Evolutionary conservation across 2,888 invertebrate genomes (phyloP), one percentile per base, ranked within the genome.

Genomic region (Caenorhabditis sp.): DNA sequence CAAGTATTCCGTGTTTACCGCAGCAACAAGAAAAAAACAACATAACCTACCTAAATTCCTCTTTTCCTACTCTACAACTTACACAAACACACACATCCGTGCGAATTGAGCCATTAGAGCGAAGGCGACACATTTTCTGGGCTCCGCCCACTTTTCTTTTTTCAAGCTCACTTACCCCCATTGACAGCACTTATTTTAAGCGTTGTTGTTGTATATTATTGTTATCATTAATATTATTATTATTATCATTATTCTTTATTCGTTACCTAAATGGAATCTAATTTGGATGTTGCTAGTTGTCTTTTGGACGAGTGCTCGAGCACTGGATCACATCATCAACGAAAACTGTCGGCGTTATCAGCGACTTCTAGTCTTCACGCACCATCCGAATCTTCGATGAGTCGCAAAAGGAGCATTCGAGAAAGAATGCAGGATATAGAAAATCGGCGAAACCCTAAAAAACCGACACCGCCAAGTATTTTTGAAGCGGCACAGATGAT

Each of bases 401-500:
- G 74, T 53, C 75, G 79, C 21, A 79, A 79, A 64, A 53, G 75
- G 54, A 79, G 77, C 58, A 79, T 79, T 23, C 72, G 79, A 5
- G 79, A 78, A 66, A 62, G 78, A 43, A 80, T 77, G 77, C 65
- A 72, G 38, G 81, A 81, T 56, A 43, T 79, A 50, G 75, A 76
- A 23, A 77, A 64, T 52, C 60, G 71, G 1, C 38, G 68, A 21
- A 68, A 70, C 53, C 74, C 76, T 1, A 78, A 81, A 60, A 73
- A 80, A 49, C 80, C 78, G n/a, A 75, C 79, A 54, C 80, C 80
- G 2, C 80, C 82, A 14, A 77, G 77, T 43, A 82, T 82, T 26
- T 82, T 82, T 53, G 82, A 82, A 59, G 82, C 82, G 14, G 82
- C 82, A 17, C 76, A 78, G 38, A 56, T 82, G 60, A 78, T 82